These are phyloP conservation scores for Sebastes wilsoni DNA, from an alignment of 2,797 vertebrate species.

Conservation along the genomic window DNA sequence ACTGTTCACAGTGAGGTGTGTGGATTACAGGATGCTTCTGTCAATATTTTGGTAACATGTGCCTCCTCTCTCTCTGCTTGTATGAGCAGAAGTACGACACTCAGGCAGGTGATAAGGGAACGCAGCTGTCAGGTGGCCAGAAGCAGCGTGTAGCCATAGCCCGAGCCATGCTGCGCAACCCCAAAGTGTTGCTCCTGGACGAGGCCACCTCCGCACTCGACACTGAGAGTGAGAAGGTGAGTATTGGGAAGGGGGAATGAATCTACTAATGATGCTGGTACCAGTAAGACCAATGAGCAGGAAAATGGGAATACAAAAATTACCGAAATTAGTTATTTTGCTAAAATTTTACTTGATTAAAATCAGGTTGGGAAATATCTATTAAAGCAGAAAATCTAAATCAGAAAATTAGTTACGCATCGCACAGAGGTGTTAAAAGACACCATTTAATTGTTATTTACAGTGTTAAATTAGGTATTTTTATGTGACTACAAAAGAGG, in stretches of 20 bases:
- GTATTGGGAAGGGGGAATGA: not conserved
- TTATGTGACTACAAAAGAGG: not conserved
- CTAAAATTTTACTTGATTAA: not conserved
- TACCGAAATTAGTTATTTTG: not conserved
- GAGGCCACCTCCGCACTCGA: conserved; percentile 97
- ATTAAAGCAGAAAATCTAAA: too few species aligned
- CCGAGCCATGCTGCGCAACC: conserved; percentile 91
- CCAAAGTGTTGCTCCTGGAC: conserved; percentile 90
- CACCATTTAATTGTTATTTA: not conserved
- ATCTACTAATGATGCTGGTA: not conserved
- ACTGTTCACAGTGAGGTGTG: not conserved
- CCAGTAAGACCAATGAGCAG: not conserved
- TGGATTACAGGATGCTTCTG: not conserved
- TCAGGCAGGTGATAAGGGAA: conserved; percentile 92
- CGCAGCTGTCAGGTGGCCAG: conserved; percentile 95
- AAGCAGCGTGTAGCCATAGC: conserved; percentile 96
- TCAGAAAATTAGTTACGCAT: not conserved
- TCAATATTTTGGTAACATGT: not conserved
- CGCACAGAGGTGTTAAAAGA: not conserved
- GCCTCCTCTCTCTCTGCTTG: not conserved
- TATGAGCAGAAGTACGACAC: conserved; percentile 91
- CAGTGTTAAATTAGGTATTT: not conserved
- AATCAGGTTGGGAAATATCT: not conserved
- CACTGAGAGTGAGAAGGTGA: conserved; percentile 88
- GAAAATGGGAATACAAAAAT: not conserved